Base-by-base conservation (phyloP, 2,888 invertebrate genomes). In the Acronicta leporina region DNA sequence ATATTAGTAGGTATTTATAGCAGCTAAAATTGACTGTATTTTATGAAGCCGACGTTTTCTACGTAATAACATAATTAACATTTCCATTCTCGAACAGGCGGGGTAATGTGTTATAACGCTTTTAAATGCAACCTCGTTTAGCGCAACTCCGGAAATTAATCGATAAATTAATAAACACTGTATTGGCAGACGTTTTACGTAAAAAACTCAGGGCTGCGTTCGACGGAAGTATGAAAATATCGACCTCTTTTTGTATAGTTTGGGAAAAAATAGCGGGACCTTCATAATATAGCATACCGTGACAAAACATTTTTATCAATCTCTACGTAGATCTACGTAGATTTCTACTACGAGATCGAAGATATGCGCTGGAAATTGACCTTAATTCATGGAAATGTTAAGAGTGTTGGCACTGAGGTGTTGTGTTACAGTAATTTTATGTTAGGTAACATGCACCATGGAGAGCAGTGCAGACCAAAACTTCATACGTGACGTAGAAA, bases 21-120 rank as follows among this genome's bases (percentile, higher is more conserved):
- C 68, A 52, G 56, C 55, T n/a, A 62, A 56, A 72, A 68, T 68
- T 56, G 41, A 45, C 44, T 44, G 63, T 59, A 68, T 75, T 61
- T 63, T 61, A 20, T 35, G 52, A 49, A 58, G 48, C 41, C 43
- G 35, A 38, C 44, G 63, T 16, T 10, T 52, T 42, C 51, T 51
- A 57, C 53, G 40, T 61, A 49, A 49, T 58, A 61, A 75, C 56
- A 45, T 62, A 45, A 64, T 75, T 76, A 72, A 47, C 73, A 59
- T 54, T 63, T 64, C 49, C 64, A 59, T 62, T 59, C 59, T 63
- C 46, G 52, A 35, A 41, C 14, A 33, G 27, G 47, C 47, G 46
- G 11, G 13, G 33, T 68, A 25, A 56, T 52, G 54, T 51, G 38
- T 41, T 40, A 20, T 51, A 63, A 49, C 40, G 44, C 30, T 41